A percentile compares a stretch with the other conserved stretches of the same genome.
Conservation (phyloP, 1,140 invertebrate species). For the Pectinophora gossypiella region DNA sequence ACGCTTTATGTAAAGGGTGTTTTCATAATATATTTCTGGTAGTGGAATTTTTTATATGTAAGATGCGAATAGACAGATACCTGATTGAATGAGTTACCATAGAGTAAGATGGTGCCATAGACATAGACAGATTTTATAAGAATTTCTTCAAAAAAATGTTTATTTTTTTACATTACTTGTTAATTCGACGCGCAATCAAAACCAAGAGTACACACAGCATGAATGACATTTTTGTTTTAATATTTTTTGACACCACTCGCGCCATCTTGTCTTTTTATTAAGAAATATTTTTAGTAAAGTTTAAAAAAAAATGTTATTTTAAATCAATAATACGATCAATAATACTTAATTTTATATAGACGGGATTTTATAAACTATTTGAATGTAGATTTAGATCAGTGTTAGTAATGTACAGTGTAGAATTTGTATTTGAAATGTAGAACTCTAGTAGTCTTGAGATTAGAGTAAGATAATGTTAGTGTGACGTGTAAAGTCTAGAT, state of each 20-base stretch:
- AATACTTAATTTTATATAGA: neutral
- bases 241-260: no score
- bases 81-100: conserved; percentile 63
- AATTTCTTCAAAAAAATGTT: no score
- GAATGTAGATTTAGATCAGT: neutral
- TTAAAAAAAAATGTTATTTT: neutral
- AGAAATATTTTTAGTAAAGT: conserved; percentile 1
- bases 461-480: conserved; percentile 1
- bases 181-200: no score
- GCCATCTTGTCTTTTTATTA: conserved; percentile 7
- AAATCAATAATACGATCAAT: neutral
- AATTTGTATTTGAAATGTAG: conserved; percentile 16
- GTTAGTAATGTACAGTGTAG: conserved; percentile 34
- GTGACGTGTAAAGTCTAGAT: neutral
- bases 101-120: conserved; percentile 70
- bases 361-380: conserved; percentile 2
- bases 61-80: conserved; percentile 31
- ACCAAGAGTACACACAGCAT: no score
- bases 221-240: no score
- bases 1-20: conserved; percentile 28
- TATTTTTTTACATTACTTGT: no score
- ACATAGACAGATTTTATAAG: no score
- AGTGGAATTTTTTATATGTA: conserved; percentile 14
- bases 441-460: conserved; percentile 8
- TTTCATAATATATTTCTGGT: conserved; percentile 8